Evolutionary conservation across 2,888 invertebrate genomes (phyloP).

Genomic region (Therioaphis trifolii): DNA sequence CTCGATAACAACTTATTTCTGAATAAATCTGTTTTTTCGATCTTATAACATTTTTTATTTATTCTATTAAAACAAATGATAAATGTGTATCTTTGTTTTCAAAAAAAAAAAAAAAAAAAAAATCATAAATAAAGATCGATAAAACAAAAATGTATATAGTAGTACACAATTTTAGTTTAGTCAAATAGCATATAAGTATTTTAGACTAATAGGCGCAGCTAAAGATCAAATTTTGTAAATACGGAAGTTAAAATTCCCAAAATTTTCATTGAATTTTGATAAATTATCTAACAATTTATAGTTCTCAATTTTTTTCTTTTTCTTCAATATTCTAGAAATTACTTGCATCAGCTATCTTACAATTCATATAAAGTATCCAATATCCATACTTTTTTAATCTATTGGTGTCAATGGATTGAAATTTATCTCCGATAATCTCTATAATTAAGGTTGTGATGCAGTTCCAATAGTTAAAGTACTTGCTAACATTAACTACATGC

Average conservation of each 20-base stretch:
- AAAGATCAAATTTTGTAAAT: background rate
- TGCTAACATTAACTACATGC: too few species aligned
- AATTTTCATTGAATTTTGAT: background rate
- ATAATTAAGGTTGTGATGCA: too few species aligned
- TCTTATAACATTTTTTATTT: background rate
- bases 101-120: background rate
- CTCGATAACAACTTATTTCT: slow-evolving; percentile 50
- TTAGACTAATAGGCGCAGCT: slow-evolving; percentile 39
- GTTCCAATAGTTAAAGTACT: too few species aligned
- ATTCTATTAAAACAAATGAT: background rate
- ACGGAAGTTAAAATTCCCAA: background rate
- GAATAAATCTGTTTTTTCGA: slow-evolving; percentile 53
- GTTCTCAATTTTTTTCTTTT: too few species aligned
- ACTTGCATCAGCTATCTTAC: too few species aligned
- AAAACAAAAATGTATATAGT: slow-evolving; percentile 43
- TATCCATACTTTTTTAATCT: too few species aligned
- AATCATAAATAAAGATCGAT: slow-evolving; percentile 35
- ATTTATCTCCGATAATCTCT: too few species aligned
- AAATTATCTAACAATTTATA: slow-evolving; percentile 2
- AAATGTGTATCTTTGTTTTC: slow-evolving; percentile 8
- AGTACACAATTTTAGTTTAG: slow-evolving; percentile 44
- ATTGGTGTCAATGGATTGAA: too few species aligned
- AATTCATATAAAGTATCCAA: too few species aligned
- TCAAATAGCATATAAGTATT: background rate
- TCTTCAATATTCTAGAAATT: too few species aligned